Evolutionary conservation across 35 echinoderm and acorn worm species (phyloP).

Genomic region (Apostichopus parvimensis): DNA sequence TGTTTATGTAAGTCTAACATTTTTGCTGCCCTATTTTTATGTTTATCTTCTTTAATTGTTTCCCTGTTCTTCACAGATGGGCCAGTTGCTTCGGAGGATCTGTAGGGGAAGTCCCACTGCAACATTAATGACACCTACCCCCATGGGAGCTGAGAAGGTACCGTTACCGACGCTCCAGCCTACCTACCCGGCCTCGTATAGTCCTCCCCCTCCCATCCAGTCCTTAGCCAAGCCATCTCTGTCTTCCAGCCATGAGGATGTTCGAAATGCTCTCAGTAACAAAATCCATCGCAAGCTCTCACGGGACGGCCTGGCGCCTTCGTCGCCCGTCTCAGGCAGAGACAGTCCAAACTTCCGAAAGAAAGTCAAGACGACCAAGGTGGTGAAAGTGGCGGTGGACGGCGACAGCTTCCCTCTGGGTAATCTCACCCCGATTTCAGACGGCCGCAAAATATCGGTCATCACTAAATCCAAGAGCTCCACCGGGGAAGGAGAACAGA

Average conservation of each 20-base stretch:
- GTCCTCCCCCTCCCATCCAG: not conserved
- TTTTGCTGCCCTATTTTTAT: too few species aligned
- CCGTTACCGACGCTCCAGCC: not conserved
- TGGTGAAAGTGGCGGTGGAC: conserved; percentile 23
- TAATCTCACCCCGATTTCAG: conserved; percentile 12
- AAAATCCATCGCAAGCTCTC: conserved; percentile 53
- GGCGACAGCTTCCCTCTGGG: conserved; percentile 46
- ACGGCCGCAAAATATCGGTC: conserved; percentile 38
- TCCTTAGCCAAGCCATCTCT: conserved; percentile 5
- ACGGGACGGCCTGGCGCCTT: conserved; percentile 1
- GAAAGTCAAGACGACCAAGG: conserved; percentile 34
- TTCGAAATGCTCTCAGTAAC: conserved; percentile 45
- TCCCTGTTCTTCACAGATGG: conserved; percentile 16
- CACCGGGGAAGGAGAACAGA: not conserved
- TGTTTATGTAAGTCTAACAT: too few species aligned
- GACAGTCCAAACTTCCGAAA: conserved; percentile 13
- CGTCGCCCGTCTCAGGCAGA: conserved; percentile 25
- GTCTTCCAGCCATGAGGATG: conserved; percentile 35
- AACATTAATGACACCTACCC: not conserved
- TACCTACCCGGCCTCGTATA: not conserved
- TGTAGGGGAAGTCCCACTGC: conserved; percentile 45
- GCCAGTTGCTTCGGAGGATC: conserved; percentile 37
- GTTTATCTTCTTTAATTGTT: not conserved
- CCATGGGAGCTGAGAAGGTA: not conserved
- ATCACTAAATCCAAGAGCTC: conserved; percentile 1